Evolutionary conservation across 2,888 invertebrate genomes (phyloP), one percentile per base, ranked within the genome.

Genomic region (Tortricodes alternella): DNA sequence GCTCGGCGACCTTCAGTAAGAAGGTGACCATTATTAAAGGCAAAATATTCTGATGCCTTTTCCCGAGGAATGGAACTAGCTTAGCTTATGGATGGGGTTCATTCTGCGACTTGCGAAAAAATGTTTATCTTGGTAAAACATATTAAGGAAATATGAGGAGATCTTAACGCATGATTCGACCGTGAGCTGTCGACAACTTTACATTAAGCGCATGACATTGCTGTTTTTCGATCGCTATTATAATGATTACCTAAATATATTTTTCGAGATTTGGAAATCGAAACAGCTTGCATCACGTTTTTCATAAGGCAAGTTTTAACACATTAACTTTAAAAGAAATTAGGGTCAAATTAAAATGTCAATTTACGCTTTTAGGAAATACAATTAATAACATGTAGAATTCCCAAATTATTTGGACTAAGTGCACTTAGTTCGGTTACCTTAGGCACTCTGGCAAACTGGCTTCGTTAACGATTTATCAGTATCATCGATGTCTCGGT

Each of bases 361-460:
- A n/a, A n/a, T n/a, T n/a, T n/a, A n/a, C n/a, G n/a, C n/a, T n/a
- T n/a, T n/a, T n/a, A n/a, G n/a, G n/a, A n/a, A n/a, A n/a, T n/a
- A n/a, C n/a, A n/a, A n/a, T n/a, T n/a, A n/a, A n/a, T n/a, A n/a
- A n/a, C n/a, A n/a, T n/a, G n/a, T n/a, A n/a, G n/a, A n/a, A n/a
- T n/a, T 34, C 50, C 39, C 41, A 41, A 51, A 41, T 51, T 51
- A 23, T 32, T 41, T 51, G 27, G 43, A 27, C 53, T 49, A 55
- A 55, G 41, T 48, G 55, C 48, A 55, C 55, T 55, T 49, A 43
- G 29, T 35, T 37, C 5, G 27, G 38, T 35, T 11, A 32, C 41
- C 34, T 27, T 34, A 15, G 35, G 8, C 9, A 15, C 16, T 24
- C 43, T 16, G 23, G 41, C 39, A 23, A 11, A 9, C 38, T 6